Evolutionary conservation across 2,113 vertebrate species (phyloP).

Genomic region (Entomyzon cyanotis): DNA sequence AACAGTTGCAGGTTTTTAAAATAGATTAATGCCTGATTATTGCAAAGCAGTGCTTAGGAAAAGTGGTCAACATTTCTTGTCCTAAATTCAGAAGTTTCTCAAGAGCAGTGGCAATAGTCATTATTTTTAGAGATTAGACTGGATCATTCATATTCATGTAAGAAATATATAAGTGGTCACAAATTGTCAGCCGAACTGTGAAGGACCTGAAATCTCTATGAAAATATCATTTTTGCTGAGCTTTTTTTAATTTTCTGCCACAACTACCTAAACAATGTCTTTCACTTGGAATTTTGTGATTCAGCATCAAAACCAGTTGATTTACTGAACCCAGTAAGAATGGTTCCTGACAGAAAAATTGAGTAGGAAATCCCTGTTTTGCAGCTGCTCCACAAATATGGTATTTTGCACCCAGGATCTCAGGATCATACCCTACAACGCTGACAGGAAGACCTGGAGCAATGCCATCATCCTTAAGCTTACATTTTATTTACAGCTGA

Average conservation of each 20-base stretch:
- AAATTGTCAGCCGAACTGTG: background rate
- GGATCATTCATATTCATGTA: background rate
- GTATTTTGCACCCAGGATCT: background rate
- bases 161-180: background rate
- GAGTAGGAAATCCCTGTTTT: background rate
- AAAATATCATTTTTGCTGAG: background rate
- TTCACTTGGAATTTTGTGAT: background rate
- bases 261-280: background rate
- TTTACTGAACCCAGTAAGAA: background rate
- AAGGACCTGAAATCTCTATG: background rate
- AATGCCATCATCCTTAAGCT: background rate
- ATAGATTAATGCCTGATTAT: background rate
- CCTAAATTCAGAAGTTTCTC: background rate
- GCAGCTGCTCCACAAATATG: background rate
- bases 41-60: background rate
- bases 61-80: background rate
- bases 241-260: background rate
- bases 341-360: background rate
- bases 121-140: background rate
- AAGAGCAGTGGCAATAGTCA: background rate
- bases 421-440: background rate
- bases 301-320: background rate
- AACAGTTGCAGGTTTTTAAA: background rate
- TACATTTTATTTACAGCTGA: background rate
- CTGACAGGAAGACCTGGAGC: background rate